Percentiles rank a stretch among this genome's conserved stretches.
phyloP scores from a whole-genome alignment of 2,113 vertebrate genomes.

The Sula dactylatra region DNA sequence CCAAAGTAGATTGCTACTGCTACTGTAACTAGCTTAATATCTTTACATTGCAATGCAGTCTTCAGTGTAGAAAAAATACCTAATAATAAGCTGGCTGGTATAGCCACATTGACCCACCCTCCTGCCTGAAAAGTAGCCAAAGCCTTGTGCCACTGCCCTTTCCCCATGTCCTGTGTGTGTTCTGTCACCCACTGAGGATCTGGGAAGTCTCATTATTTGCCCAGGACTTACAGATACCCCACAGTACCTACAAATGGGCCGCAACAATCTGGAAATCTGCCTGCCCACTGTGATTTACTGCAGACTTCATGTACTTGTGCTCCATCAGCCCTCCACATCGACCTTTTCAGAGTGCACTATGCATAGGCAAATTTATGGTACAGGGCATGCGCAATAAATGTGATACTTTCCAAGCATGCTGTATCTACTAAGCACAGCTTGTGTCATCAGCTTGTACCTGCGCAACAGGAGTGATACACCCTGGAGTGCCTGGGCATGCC shows the following conservation, averaged over 20 bases:
- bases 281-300: not conserved
- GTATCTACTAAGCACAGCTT: not conserved
- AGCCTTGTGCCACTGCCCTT: not conserved
- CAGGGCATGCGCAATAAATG: not conserved
- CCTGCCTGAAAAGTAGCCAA: not conserved
- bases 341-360: not conserved
- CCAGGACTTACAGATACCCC: not conserved
- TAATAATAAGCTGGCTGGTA: not conserved
- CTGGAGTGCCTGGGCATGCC: not conserved
- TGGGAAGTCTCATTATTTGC: not conserved
- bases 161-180: not conserved
- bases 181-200: not conserved
- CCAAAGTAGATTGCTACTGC: not conserved
- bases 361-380: not conserved
- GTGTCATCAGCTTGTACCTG: not conserved
- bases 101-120: not conserved
- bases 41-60: not conserved
- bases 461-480: not conserved
- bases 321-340: not conserved
- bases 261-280: not conserved
- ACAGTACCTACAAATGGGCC: not conserved
- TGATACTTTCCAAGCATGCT: not conserved
- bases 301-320: not conserved
- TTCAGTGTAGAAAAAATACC: not conserved
- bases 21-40: not conserved